Base-by-base conservation (phyloP, 2,888 invertebrate species). In the Netelia virgata region DNA sequence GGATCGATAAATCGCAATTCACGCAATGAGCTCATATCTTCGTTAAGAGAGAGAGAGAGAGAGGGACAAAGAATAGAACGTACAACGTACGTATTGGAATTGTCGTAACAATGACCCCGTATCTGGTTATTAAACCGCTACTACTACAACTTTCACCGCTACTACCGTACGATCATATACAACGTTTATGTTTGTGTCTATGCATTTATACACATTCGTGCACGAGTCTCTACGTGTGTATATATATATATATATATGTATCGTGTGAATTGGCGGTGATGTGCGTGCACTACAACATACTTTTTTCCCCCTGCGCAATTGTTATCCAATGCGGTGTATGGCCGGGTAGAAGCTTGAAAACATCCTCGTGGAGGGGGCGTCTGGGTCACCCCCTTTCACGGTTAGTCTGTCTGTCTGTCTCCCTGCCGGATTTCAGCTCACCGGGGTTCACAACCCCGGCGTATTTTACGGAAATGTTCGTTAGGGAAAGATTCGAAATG, bases 341-440 rank as follows among this genome's bases (percentile, higher is more conserved):
- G 72, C 64, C 36, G 18, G 74, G 28, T 66, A 59, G 76, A 86
- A 84, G 89, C 87, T 88, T 85, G 88, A 87, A 89, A 89, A 90
- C 87, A 88, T 86, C 69, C 73, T 72, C 57, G 80, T 88, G 88
- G 91, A 90, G 91, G 92, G 91, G 91, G 91, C 91, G 92, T 93
- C 92, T 92, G 92, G 92, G 92, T 92, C 92, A 92, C 91, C 93
- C 92, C 90, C 90, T 92, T 91, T 90, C 89, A 88, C 89, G 89
- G 70, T 89, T 89, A 88, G 88, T 89, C 88, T 89, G 90, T 90
- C 90, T 91, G 90, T 88, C 89, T 90, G 88, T 84, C 86, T 77
- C 66, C 68, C 63, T 87, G 82, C 86, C 88, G 73, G 86, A 87
- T 85, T 81, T 84, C 86, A 66, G 87, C 70, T 76, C 73, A 50